Conservation (phyloP, 2,113 vertebrate species). For the Eptatretus burgeri region DNA sequence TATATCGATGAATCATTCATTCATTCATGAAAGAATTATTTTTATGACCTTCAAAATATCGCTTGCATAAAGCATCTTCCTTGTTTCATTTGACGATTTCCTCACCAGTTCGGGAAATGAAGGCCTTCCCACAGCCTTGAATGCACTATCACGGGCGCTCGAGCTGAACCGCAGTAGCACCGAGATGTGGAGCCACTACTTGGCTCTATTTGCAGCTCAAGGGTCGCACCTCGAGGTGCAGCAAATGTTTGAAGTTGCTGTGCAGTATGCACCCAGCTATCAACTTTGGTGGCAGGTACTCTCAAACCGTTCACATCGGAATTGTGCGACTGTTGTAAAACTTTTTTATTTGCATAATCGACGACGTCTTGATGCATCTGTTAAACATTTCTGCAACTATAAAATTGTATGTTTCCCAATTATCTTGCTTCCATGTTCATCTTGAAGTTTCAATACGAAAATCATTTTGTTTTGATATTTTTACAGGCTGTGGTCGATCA, state of each 20-base stretch:
- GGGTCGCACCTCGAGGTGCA: slow-evolving; percentile 54
- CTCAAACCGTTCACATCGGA: not conserved
- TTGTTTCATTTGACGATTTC: too few relatives aligned
- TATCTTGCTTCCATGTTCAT: not conserved
- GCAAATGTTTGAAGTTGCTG: slow-evolving; percentile 93
- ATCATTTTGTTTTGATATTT: not conserved
- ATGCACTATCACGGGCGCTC: slow-evolving; percentile 66
- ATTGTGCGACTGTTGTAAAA: not conserved
- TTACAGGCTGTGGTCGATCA: not conserved
- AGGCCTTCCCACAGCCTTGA: slow-evolving; percentile 60
- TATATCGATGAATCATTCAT: not conserved
- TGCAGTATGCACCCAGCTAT: slow-evolving; percentile 54
- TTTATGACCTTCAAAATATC: not conserved
- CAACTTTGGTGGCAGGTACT: slow-evolving; percentile 58
- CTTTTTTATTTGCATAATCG: too few relatives aligned
- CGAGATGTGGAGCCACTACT: slow-evolving; percentile 88
- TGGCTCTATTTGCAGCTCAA: slow-evolving; percentile 49
- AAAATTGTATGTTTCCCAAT: too few relatives aligned
- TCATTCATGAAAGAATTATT: not conserved
- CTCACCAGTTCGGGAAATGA: slow-evolving; percentile 11
- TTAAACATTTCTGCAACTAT: too few relatives aligned
- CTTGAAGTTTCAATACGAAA: not conserved
- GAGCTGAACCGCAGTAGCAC: slow-evolving; percentile 64
- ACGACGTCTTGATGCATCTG: too few relatives aligned
- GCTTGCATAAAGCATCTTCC: not conserved